Evolutionary conservation across 2,113 vertebrate genomes (phyloP).

Genomic region (Nanorana parkeri): DNA sequence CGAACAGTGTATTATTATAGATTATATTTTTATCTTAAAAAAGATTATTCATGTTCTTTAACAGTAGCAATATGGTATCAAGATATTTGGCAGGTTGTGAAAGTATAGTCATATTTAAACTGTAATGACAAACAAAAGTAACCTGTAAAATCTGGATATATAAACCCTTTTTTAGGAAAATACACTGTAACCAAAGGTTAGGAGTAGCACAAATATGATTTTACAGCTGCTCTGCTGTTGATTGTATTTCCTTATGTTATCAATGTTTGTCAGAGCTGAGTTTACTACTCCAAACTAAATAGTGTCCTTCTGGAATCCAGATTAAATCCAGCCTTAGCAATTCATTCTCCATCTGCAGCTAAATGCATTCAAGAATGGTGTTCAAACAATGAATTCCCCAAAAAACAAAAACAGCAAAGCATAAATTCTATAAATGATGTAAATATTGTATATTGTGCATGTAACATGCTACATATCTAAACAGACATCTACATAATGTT

Average conservation of each 20-base stretch:
- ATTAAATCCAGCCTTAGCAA: constrained; percentile 7
- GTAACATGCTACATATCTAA: no score
- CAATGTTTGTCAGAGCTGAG: not conserved
- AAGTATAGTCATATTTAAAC: not conserved
- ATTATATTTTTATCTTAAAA: no score
- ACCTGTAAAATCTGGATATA: not conserved
- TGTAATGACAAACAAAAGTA: not conserved
- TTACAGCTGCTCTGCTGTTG: constrained; percentile 3
- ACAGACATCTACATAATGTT: no score
- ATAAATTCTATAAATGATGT: no score
- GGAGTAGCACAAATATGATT: not conserved
- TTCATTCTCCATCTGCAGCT: constrained; percentile 28
- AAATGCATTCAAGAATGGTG: not conserved
- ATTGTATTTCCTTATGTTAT: not conserved
- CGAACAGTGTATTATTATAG: no score
- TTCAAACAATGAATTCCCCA: not conserved
- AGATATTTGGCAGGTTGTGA: not conserved
- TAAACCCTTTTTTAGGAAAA: not conserved
- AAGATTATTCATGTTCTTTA: no score
- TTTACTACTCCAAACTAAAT: not conserved
- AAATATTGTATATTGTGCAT: no score
- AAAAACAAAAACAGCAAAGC: not conserved
- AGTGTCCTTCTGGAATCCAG: constrained; percentile 15
- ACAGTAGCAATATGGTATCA: no score
- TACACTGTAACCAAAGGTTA: not conserved